Evolutionary conservation across 2,888 invertebrate genomes (phyloP), one percentile per base, ranked within the genome.

Genomic region (Cryptocephalus primarius): DNA sequence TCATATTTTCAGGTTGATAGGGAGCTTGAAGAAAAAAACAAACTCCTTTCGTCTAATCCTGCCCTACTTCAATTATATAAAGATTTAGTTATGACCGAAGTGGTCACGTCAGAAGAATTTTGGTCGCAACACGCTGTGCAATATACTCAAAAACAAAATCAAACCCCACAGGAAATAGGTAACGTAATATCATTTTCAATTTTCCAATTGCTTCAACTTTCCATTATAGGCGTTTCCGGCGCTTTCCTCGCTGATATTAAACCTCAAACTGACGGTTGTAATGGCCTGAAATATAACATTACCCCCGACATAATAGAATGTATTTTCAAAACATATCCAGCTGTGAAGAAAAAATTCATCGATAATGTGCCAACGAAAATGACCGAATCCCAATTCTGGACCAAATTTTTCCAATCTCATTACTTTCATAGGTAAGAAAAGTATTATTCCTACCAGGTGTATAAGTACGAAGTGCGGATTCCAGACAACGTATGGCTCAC

Each of bases 311-410:
- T 96, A 45, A 96, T 99, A 67, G 90, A 95, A 63, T 92, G 94
- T 60, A 95, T 99, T 74, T 99, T 99, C 70, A 92, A 93, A 74
- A 97, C 99, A 50, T 99, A 99, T 76, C 99, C 99, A 13, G 93
- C 95, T 56, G 99, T 99, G 1, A 87, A 92, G 64, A 88, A 87
- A 75, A 97, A 97, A 78, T 95, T 97, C 70, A 73, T 85, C 48
- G 97, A 99, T 69, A 85, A 92, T 71, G 99, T 99, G 34, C 99
- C 99, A 32, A 80, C 86, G 53, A 91, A 93, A 74, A 79, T 97
- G 80, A 82, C 88, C 1, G 99, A 99, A 73, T 82, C 89, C 1
- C 95, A 96, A 64, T 99, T 99, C 73, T 99, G 99, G 99, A 94
- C 93, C 10, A 90, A 94, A 65, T 99, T 99, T 73, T 99, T 99